Evolutionary conservation across 1,140 invertebrate species (phyloP), one percentile per base, ranked within the genome.

Genomic region (Trichomalopsis sarcophagae): DNA sequence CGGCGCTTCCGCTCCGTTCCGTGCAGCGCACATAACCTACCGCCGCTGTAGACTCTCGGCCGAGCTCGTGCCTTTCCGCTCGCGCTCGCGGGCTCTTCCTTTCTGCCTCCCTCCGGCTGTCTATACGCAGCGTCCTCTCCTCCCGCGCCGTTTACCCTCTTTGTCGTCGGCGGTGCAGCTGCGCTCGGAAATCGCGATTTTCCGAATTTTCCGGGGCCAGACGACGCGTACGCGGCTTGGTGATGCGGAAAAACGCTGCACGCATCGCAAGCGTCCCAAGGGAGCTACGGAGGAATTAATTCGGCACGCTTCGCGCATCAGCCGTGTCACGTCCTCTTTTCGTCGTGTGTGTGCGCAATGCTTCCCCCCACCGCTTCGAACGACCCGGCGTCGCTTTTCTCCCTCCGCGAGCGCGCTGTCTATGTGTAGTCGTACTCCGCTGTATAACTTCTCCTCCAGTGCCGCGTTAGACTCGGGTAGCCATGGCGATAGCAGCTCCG

Each of bases 401-500:
- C 77, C 36, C 27, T 30, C 47, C 69, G 9, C 55, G 55, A 7
- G 1, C 55, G 21, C 21, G 55, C 50, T n/a, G 21, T 62, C 3
- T n/a, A 17, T 21, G 17, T n/a, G 17, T n/a, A 62, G 55, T 62
- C 7, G 55, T n/a, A n/a, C 62, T n/a, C 14, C 66, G 14, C 33
- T 36, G 5, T 36, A 36, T 27, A 11, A 1, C 10, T 27, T 13
- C 36, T 21, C 30, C 78, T 2, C 30, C n/a, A 7, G 66, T 5
- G 21, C 14, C 30, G 14, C 40, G 13, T 30, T 23, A 55, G 62
- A 62, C 62, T 33, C 33, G 81, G 73, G 86, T 87, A 87, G 84
- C 85, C 81, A 87, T 84, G 85, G 68, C 82, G 86, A 88, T 84
- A 69, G 69, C 50, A 73, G 76, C 9, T 36, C n/a, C 44, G 82